Conservation (phyloP, 2,797 vertebrate genomes). For the Macropus fuliginosus region DNA sequence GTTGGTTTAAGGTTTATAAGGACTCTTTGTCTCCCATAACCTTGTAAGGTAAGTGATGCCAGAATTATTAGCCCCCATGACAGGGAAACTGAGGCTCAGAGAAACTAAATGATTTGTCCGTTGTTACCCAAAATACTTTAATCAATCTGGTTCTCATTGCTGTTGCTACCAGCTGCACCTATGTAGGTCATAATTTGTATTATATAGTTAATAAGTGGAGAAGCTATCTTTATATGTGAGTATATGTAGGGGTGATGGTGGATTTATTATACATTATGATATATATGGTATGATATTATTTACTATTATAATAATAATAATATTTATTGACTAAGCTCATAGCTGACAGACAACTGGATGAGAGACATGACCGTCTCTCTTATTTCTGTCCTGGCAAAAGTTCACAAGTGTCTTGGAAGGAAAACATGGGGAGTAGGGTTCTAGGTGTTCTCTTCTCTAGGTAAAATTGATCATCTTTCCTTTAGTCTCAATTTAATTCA, state of each 20-base stretch:
- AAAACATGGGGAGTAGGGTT: neutral
- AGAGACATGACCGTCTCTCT: neutral
- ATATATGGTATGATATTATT: neutral
- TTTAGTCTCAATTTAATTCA: neutral
- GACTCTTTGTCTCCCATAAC: neutral
- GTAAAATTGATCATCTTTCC: neutral
- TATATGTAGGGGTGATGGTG: neutral
- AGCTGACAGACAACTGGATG: neutral
- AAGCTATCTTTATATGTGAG: neutral
- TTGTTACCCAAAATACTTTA: neutral
- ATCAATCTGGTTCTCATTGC: neutral
- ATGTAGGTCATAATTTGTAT: neutral
- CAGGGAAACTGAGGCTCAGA: neutral
- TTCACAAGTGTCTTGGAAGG: neutral
- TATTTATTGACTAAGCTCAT: neutral
- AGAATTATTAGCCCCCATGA: neutral
- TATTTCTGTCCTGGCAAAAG: neutral
- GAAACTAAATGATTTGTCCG: neutral
- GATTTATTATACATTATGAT: neutral
- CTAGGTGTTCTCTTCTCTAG: neutral
- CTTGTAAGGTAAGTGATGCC: neutral
- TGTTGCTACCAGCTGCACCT: neutral
- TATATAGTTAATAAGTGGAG: fast-evolving
- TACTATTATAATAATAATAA: neutral
- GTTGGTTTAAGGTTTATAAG: neutral